Conservation (phyloP, 2,113 vertebrate species). For the Oxyura jamaicensis region DNA sequence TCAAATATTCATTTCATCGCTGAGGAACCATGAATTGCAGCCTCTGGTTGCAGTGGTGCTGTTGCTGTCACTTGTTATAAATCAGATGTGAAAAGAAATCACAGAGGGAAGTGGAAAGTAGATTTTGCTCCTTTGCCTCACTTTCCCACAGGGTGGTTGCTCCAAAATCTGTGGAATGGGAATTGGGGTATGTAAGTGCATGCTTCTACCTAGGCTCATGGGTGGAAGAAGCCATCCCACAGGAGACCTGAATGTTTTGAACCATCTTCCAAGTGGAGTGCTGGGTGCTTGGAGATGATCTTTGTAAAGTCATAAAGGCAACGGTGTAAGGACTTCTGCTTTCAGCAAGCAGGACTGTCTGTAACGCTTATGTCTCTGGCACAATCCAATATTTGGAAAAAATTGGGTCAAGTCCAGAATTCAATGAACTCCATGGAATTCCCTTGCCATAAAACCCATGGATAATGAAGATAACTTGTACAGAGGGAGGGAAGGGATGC, state of each 20-base stretch:
- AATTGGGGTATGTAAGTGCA: background rate
- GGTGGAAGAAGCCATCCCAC: background rate
- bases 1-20: slow-evolving; percentile 36
- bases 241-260: background rate
- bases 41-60: background rate
- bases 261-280: background rate
- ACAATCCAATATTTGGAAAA: background rate
- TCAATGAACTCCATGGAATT: background rate
- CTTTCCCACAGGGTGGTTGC: background rate
- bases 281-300: background rate
- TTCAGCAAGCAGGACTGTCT: background rate
- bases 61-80: slow-evolving; percentile 23
- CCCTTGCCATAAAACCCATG: background rate
- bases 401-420: background rate
- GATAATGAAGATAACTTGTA: background rate
- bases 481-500: background rate
- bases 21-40: slow-evolving; percentile 17
- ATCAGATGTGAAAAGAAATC: background rate
- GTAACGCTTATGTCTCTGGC: background rate
- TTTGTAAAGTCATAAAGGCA: background rate
- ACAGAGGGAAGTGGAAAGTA: background rate
- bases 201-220: background rate
- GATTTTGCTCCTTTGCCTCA: background rate
- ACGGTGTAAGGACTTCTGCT: background rate
- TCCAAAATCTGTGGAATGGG: background rate